Evolutionary conservation across 2,797 vertebrate species (phyloP).

Genomic region (Limnodromus scolopaceus): DNA sequence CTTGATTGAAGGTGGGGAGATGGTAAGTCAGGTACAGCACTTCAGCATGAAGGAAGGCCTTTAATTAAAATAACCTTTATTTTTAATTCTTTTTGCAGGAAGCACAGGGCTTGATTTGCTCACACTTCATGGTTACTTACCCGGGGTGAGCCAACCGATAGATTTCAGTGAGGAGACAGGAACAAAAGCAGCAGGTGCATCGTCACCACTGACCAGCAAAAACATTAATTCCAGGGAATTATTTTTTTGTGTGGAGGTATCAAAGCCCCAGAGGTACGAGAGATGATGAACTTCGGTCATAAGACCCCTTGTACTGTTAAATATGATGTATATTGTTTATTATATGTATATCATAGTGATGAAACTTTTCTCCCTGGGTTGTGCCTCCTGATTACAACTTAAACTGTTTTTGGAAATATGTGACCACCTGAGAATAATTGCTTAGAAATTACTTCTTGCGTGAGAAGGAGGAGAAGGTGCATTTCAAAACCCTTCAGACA

Average conservation of each 20-base stretch:
- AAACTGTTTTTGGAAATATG: background rate
- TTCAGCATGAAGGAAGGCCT: background rate
- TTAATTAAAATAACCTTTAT: background rate
- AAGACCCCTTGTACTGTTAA: background rate
- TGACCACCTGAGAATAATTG: background rate
- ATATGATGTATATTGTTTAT: rapidly evolving
- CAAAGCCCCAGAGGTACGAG: background rate
- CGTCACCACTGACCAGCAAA: background rate
- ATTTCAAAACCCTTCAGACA: rapidly evolving
- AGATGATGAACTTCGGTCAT: background rate
- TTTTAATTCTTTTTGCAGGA: background rate
- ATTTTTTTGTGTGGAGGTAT: background rate
- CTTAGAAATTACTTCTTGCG: rapidly evolving
- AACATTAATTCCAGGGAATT: background rate
- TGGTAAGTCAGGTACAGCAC: background rate
- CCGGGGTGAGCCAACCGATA: background rate
- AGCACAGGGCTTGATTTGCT: background rate
- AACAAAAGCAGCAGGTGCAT: too few species aligned
- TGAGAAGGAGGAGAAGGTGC: background rate
- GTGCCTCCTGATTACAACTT: background rate
- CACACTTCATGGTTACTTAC: rapidly evolving
- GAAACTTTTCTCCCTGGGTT: background rate
- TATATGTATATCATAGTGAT: background rate
- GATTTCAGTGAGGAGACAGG: background rate
- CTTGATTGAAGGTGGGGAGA: background rate